Base-by-base conservation (phyloP, 2,113 vertebrate species). In the Albula glossodonta region DNA sequence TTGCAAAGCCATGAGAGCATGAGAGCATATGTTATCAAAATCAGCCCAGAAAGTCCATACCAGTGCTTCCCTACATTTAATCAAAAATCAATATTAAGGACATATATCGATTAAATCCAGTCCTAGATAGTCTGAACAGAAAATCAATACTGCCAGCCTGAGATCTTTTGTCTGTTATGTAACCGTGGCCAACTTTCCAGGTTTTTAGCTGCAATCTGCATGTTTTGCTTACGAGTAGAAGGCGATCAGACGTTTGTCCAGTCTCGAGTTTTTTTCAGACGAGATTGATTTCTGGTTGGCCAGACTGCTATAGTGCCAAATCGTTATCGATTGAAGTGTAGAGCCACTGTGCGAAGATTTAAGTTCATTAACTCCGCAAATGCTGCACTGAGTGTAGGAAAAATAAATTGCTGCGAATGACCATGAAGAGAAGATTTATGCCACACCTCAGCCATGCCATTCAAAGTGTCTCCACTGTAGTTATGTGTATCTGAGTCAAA, bases 271-370 rank as follows among this genome's bases (percentile, higher is more conserved):
- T 52, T 86, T 84, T 82, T 78, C 80, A 78, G 74, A 41, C 17
- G 4, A 52, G 66, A 85, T 83, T 85, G 77, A 86, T 87, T 77
- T 13, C 77, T 60, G 84, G 52, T 13, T 53, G 82, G 63, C 79
- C 81, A 15, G 60, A 66, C 51, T 70, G 86, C 79, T 87, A 88
- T 57, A 87, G 81, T 89, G 78, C 82, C 74, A 88, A 85, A 86
- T 84, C 78, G 83, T n/a, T 50, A 84, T 85, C 80, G 85, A 89
- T 89, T 82, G 52, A 83, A 81, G 9, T 2, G 17, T 13, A 53
- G 22, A 25, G 22, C 17, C n/a, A 7, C 80, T 25, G 51, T 81
- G 80, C 51, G 6, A 53, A 17, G 7, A 83, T 4, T 86, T 25
- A 70, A 82, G 48, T 82, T 25, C n/a, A 51, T 77, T 77, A 77